These are phyloP conservation scores for Phymatocera aterrima DNA, from an alignment of 2,888 invertebrate genomes.

Conservation along the genomic window DNA sequence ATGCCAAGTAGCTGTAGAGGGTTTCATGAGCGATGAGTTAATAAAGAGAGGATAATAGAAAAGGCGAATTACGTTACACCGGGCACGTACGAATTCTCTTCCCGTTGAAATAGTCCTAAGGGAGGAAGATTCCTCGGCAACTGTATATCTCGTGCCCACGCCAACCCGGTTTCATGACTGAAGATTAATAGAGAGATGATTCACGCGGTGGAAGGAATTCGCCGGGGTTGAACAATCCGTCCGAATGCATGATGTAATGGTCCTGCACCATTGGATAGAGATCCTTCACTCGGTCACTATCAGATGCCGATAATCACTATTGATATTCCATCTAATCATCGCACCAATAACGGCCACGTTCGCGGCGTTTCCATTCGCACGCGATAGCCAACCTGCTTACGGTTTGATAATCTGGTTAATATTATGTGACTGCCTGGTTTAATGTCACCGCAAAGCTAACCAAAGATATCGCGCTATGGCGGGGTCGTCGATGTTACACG, in stretches of 20 bases:
- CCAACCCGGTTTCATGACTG: neutral
- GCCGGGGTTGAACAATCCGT: neutral
- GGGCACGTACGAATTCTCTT: conserved; percentile 36
- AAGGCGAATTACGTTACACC: conserved; percentile 39
- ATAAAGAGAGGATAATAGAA: conserved; percentile 42
- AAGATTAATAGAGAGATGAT: neutral
- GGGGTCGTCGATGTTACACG: neutral
- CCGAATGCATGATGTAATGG: neutral
- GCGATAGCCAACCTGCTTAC: neutral
- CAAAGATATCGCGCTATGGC: neutral
- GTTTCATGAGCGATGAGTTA: conserved; percentile 40
- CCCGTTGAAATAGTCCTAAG: conserved; percentile 34
- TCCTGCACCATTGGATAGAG: neutral
- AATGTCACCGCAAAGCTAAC: neutral
- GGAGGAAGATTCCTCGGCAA: neutral
- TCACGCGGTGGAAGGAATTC: neutral
- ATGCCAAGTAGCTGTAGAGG: conserved; percentile 31
- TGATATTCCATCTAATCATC: too few species aligned
- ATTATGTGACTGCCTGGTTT: too few species aligned
- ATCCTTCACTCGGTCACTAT: neutral
- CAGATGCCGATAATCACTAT: neutral
- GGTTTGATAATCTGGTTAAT: too few species aligned
- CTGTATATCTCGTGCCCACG: too few species aligned
- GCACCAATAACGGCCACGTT: too few species aligned
- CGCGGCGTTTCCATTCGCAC: neutral